Evolutionary conservation across 2,113 vertebrate genomes (phyloP), one percentile per base, ranked within the genome.

Genomic region (Astur gentilis): DNA sequence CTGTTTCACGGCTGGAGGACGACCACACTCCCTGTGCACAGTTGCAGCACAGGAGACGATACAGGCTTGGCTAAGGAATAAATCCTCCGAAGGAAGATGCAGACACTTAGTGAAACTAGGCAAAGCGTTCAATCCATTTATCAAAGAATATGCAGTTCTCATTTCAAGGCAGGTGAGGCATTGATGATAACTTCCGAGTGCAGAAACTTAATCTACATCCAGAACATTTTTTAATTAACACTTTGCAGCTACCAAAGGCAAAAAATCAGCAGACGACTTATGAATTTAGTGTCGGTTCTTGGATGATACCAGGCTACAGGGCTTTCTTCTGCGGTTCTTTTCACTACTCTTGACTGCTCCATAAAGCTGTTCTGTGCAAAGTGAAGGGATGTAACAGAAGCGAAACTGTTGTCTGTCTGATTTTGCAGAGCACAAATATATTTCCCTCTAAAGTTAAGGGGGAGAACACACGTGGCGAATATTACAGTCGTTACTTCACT

Each of bases 111-210:
- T 32, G 92, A 65, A 73, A 47, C 47, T 16, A 49, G 82, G 87
- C 61, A 90, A 72, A 90, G 20, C 0, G 0, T 38, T 83, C 61
- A 21, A 40, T 52, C 69, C 73, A 32, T 83, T 94, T 60, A 50
- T 92, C 80, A 87, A 78, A 71, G 78, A 84, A 71, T 5, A 27
- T n/a, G 60, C 61, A 40, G 72, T 26, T 90, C 87, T 80, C 22
- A 58, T 95, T 90, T 93, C 79, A 54, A 83, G 81, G 65, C 92
- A 94, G 92, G 84, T 91, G 80, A 93, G 73, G 83, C 83, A 60
- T 4, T 90, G 90, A 73, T 90, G 93, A 89, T 85, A 92, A 90
- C 83, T 96, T 91, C 80, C 5, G 13, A 93, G 50, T 23, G 71
- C 73, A 95, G 67, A 94, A 93, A 83, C 70, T 78, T 81, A 36